Conservation (phyloP, 1,140 invertebrate species). For the Leptonema lineaticorne region DNA sequence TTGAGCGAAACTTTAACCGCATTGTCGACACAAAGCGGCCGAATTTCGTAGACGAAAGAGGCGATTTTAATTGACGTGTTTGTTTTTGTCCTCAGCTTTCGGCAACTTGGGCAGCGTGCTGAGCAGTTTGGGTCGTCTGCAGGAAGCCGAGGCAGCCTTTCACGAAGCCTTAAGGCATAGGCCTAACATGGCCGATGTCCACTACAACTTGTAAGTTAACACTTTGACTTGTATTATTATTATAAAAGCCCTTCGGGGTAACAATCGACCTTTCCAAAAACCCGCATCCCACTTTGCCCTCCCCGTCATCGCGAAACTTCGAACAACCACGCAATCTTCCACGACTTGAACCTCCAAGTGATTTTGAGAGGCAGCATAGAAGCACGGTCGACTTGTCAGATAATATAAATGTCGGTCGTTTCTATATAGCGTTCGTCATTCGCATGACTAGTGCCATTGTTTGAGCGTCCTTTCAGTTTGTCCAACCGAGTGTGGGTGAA, state of each 20-base stretch:
- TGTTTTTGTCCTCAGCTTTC: constrained; percentile 72
- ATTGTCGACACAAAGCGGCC: too few species aligned
- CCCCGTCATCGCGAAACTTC: too few species aligned
- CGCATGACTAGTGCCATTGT: background rate
- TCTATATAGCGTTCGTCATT: constrained; percentile 1
- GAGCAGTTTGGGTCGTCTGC: constrained; percentile 78
- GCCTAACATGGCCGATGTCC: constrained; percentile 95
- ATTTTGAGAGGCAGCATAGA: too few species aligned
- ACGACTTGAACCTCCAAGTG: too few species aligned
- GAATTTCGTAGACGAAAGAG: too few species aligned
- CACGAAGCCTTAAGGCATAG: constrained; percentile 82
- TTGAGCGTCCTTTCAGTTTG: constrained; percentile 10
- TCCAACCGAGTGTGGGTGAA: constrained; percentile 2
- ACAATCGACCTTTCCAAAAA: too few species aligned
- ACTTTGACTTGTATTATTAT: background rate
- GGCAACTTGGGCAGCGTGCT: constrained; percentile 91
- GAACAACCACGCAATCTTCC: too few species aligned
- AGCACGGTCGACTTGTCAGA: too few species aligned
- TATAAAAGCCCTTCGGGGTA: too few species aligned
- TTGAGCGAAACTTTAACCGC: background rate
- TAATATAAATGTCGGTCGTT: too few species aligned
- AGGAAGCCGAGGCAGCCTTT: constrained; percentile 86
- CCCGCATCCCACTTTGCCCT: too few species aligned
- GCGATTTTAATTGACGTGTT: constrained; percentile 26
- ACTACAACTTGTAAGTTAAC: constrained; percentile 93